Conservation (phyloP, 1,140 invertebrate species). For the Spodoptera litura region DNA sequence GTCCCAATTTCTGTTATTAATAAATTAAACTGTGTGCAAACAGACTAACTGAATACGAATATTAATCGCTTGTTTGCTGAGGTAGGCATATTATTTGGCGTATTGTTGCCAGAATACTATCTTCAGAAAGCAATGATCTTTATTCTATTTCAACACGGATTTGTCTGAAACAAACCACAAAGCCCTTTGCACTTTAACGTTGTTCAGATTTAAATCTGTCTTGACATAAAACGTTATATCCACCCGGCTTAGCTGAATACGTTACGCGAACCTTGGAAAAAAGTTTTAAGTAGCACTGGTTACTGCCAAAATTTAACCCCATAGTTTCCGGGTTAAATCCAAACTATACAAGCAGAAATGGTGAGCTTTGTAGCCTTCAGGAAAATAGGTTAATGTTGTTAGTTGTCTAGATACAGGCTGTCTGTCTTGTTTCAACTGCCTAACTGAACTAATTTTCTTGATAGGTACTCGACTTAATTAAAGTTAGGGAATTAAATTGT, state of each 20-base stretch:
- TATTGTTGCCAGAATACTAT: no score
- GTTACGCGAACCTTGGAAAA: slow-evolving; percentile 4
- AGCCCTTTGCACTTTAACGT: not conserved
- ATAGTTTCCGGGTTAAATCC: slow-evolving; percentile 20
- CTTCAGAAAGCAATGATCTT: no score
- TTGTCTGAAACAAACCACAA: no score
- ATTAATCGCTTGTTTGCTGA: not conserved
- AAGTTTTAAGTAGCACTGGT: not conserved
- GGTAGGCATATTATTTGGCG: no score
- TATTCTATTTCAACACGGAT: no score
- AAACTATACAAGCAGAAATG: not conserved
- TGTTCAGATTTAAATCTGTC: slow-evolving; percentile 11
- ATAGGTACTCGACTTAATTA: not conserved
- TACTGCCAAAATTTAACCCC: slow-evolving; percentile 20
- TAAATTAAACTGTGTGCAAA: slow-evolving; percentile 28
- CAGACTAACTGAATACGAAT: slow-evolving; percentile 21
- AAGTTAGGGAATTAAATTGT: not conserved
- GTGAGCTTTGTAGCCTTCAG: slow-evolving; percentile 7
- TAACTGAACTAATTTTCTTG: slow-evolving; percentile 4
- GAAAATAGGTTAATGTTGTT: slow-evolving; percentile 24
- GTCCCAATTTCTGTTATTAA: slow-evolving; percentile 22
- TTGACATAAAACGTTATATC: slow-evolving; percentile 8
- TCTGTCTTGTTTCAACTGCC: slow-evolving; percentile 1
- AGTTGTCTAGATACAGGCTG: not conserved
- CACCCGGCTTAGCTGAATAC: not conserved